Evolutionary conservation across 2,113 vertebrate species (phyloP).

Genomic region (Triplophysa tibetana): DNA sequence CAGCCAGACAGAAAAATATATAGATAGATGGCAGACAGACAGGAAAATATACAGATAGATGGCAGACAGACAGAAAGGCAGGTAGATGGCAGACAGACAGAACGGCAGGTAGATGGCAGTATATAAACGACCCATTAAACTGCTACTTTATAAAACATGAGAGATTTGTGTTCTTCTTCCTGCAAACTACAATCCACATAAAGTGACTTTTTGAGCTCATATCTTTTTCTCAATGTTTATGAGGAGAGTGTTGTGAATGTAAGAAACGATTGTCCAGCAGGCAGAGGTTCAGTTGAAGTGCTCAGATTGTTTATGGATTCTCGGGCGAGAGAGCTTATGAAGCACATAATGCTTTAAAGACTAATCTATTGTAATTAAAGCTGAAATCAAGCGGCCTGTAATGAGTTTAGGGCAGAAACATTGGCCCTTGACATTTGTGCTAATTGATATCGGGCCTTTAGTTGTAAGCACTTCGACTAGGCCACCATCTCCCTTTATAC

Average conservation of each 20-base stretch:
- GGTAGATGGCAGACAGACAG: no score
- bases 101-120: no score
- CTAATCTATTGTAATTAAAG: constrained; percentile 73
- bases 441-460: constrained; percentile 51
- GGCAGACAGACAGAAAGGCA: no score
- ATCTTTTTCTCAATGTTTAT: no score
- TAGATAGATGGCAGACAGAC: no score
- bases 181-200: no score
- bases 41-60: no score
- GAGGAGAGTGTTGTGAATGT: background rate
- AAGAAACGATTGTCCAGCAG: background rate
- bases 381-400: constrained; percentile 56
- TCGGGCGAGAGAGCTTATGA: constrained; percentile 12
- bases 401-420: constrained; percentile 56
- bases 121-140: no score
- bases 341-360: constrained; percentile 41
- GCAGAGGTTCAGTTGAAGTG: background rate
- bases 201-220: no score
- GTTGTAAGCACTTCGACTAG: constrained; percentile 15
- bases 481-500: constrained; percentile 46
- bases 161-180: no score
- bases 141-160: no score
- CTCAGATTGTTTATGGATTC: constrained; percentile 33
- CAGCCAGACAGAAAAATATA: no score
- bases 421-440: constrained; percentile 40